A percentile compares a stretch with the other conserved stretches of the same genome.
phyloP scores from a whole-genome alignment of 2,113 vertebrate genomes.

The Oenanthe oenanthe region DNA sequence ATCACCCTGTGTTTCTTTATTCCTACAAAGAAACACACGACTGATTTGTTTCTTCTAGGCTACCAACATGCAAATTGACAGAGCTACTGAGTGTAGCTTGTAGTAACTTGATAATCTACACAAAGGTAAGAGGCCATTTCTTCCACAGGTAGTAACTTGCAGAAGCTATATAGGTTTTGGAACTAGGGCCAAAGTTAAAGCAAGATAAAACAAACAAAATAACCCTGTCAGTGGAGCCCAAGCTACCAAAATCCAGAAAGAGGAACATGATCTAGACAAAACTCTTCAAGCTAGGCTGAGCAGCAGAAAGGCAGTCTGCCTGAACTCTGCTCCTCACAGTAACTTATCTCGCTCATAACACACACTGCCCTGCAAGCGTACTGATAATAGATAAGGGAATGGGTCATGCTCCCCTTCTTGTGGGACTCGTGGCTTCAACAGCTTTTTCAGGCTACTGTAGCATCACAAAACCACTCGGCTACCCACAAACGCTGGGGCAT shows the following conservation, averaged over 20 bases:
- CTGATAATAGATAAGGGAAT: not conserved
- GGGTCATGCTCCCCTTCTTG: fast-evolving
- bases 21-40: not conserved
- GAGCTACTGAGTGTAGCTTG: not conserved
- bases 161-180: not conserved
- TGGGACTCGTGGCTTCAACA: fast-evolving
- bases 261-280: not conserved
- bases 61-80: not conserved
- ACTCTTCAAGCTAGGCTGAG: not conserved
- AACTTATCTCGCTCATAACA: not conserved
- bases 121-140: not conserved
- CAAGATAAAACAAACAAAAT: not conserved
- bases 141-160: not conserved
- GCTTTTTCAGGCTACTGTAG: not conserved
- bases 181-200: not conserved
- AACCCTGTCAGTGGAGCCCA: fast-evolving
- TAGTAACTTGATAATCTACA: not conserved
- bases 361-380: fast-evolving
- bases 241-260: not conserved
- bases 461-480: not conserved
- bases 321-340: not conserved
- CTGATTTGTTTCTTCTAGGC: not conserved
- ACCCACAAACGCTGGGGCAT: fast-evolving
- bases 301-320: not conserved
- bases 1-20: not conserved